phyloP scores from a whole-genome alignment of 2,797 vertebrate species.

The Dromococcyx pavoninus region DNA sequence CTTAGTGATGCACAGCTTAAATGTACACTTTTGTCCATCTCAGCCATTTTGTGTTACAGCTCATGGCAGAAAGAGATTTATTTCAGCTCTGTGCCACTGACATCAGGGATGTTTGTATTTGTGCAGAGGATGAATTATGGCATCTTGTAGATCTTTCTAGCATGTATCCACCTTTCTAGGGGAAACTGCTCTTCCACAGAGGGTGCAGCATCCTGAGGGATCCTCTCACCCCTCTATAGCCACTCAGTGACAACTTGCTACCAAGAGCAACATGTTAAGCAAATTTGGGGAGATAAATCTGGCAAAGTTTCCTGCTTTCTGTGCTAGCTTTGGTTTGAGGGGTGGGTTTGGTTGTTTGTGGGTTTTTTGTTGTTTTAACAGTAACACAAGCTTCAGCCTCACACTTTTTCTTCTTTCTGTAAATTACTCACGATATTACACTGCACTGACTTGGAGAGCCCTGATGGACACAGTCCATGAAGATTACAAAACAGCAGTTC shows the following conservation, averaged over 20 bases:
- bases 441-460: not conserved
- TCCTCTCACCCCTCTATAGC: not conserved
- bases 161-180: not conserved
- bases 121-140: not conserved
- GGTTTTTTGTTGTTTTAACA: not conserved
- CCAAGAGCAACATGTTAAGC: not conserved
- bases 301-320: not conserved
- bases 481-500: not conserved
- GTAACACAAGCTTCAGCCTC: not conserved
- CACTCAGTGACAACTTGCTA: not conserved
- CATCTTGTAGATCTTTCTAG: not conserved
- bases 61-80: not conserved
- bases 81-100: not conserved
- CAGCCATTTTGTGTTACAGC: not conserved
- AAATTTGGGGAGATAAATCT: not conserved
- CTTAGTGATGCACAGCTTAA: not conserved
- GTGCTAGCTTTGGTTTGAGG: not conserved
- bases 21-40: not conserved
- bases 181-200: not conserved
- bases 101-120: rapidly evolving
- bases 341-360: too few relatives aligned
- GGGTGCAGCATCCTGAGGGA: not conserved
- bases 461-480: not conserved
- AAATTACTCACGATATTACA: not conserved
- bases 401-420: not conserved